Conservation (phyloP, 2,888 invertebrate genomes). For the Bhutanitis thaidina region DNA sequence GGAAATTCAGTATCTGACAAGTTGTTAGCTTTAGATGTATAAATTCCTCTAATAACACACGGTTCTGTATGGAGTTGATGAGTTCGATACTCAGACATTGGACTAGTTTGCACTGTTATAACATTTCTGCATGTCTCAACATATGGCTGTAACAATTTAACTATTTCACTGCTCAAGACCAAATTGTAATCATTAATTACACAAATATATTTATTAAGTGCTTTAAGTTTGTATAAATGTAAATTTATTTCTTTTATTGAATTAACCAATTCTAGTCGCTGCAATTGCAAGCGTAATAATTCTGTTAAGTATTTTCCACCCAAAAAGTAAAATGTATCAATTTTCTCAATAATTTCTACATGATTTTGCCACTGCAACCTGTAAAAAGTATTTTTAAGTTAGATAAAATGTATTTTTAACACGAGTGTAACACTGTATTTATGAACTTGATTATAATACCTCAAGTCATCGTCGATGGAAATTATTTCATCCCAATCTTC, state of each 20-base stretch:
- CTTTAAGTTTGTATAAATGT: conserved; percentile 44
- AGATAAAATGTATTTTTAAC: not conserved
- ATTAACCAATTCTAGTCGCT: conserved; percentile 41
- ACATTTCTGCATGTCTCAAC: conserved; percentile 46
- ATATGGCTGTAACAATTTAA: conserved; percentile 50
- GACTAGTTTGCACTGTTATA: conserved; percentile 53
- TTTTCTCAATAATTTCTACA: conserved; percentile 33
- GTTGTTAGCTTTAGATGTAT: conserved; percentile 35
- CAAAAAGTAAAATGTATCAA: conserved; percentile 53
- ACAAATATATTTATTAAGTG: conserved; percentile 48
- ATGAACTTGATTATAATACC: conserved; percentile 30
- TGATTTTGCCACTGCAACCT: conserved; percentile 52
- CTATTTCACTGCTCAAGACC: conserved; percentile 56
- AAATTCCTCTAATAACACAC: conserved; percentile 50
- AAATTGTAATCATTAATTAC: conserved; percentile 57
- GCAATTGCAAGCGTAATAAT: conserved; percentile 35
- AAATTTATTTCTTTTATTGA: conserved; percentile 47
- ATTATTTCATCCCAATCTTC: conserved; percentile 69
- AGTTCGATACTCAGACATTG: conserved; percentile 60
- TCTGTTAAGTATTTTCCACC: conserved; percentile 64
- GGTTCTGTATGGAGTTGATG: conserved; percentile 33
- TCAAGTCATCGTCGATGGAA: conserved; percentile 27
- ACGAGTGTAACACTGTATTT: not conserved
- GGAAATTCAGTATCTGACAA: conserved; percentile 35
- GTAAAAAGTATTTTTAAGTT: conserved; percentile 32